Evolutionary conservation across 2,888 invertebrate species (phyloP).

Genomic region (Polyploca ridens): DNA sequence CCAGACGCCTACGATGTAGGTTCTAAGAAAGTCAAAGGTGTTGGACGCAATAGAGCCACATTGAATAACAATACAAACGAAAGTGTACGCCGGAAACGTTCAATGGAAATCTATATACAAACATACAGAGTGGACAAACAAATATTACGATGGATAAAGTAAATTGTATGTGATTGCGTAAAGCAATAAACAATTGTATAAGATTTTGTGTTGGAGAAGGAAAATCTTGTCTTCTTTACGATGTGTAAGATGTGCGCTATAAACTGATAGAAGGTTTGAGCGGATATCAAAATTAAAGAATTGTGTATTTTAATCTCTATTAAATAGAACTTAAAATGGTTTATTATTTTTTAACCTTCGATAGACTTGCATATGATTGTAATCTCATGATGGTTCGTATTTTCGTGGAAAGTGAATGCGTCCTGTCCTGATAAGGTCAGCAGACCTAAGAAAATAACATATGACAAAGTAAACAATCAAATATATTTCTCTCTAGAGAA

Average conservation of each 20-base stretch:
- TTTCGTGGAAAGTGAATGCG: not conserved
- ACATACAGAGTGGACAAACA: conserved; percentile 26
- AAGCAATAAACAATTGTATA: not conserved
- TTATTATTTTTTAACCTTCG: too few relatives aligned
- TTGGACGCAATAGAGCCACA: conserved; percentile 15
- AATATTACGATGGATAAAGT: conserved; percentile 21
- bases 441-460: not conserved
- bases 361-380: too few relatives aligned
- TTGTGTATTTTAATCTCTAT: too few relatives aligned
- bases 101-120: conserved; percentile 15
- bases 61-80: conserved; percentile 67
- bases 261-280: too few relatives aligned
- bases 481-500: not conserved
- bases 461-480: not conserved
- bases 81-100: conserved; percentile 62
- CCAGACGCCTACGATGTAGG: conserved; percentile 18
- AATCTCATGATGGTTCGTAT: too few relatives aligned
- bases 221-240: not conserved
- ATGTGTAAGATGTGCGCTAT: too few relatives aligned
- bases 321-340: too few relatives aligned
- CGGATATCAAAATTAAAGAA: too few relatives aligned
- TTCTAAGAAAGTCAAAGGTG: conserved; percentile 42
- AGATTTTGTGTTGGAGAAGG: not conserved
- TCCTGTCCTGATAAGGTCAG: too few relatives aligned
- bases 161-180: conserved; percentile 11